Evolutionary conservation across 1,140 invertebrate genomes (phyloP), one percentile per base, ranked within the genome.

Genomic region (Drosophila rhopaloa): DNA sequence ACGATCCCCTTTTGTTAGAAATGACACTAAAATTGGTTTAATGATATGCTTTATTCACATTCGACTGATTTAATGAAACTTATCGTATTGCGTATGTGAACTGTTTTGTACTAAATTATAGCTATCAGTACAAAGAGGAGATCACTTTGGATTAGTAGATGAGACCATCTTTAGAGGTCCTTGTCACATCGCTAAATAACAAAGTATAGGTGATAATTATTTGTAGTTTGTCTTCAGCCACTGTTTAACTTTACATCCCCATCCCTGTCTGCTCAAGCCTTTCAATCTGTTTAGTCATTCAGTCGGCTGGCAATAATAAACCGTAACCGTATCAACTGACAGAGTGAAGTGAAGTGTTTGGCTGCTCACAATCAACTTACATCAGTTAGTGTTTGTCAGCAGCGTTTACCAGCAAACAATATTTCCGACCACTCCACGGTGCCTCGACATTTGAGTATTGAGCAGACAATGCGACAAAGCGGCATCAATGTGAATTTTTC

Each of bases 271-370:
- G 44, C 44, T 27, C 32, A 46, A 46, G n/a, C 27, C 40, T 10
- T 13, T 43, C 63, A 59, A 67, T 48, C 61, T 58, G 68, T 19
- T 50, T 68, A 67, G 73, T 58, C 74, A 76, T 61, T 80, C 79
- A 82, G 44, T 79, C 82, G 57, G 29, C 73, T 79, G 83, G 79
- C 68, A 76, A 72, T 86, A 86, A 88, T 71, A 79, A 86, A 82
- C 63, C 68, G 72, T 79, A 88, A 82, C 67, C 72, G 76, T 82
- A 88, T 83, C 83, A 65, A 77, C 48, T 56, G 76, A 65, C 76
- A 83, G 81, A 72, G 79, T 79, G 81, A 77, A 89, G 48, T 74
- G 79, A 88, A 80, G 80, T 86, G 81, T 85, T 85, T 73, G 81
- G 68, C 47, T 46, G 66, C 63, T 60, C 63, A 77, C 84, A 88